Evolutionary conservation across 2,888 invertebrate genomes (phyloP), one percentile per base, ranked within the genome.

Genomic region (Chrysomela aeneicollis): DNA sequence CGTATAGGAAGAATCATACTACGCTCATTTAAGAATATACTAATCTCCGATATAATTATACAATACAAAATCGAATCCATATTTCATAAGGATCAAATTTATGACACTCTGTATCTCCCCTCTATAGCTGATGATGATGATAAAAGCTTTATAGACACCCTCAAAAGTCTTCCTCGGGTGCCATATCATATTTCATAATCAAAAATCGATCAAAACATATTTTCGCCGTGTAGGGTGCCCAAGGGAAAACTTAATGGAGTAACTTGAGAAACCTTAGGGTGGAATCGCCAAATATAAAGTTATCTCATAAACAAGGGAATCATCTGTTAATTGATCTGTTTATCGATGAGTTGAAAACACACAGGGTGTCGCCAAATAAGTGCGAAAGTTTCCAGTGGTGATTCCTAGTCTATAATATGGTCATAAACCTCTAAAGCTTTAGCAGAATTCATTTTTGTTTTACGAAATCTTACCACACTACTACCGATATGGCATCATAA

Each of bases 181-280:
- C 21, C 58, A 46, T 67, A 69, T 69, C 69, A 68, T 69, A 69
- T 72, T 70, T 69, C 67, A 63, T 70, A 72, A 72, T 72, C 70
- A 72, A 70, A 70, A 69, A 69, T 72, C 71, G 72, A 71, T 72
- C 67, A 72, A 63, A 68, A 68, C 46, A 71, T 69, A 69, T 72
- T 72, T 70, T 69, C 67, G 61, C 35, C 54, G 54, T 47, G 49
- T 64, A 17, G 37, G 22, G 55, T 30, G 32, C 65, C 59, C 46
- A 12, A 30, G 70, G 66, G 71, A 58, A 26, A 61, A 59, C 67
- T 64, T 69, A 70, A 70, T 64, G 60, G 64, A 54, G 47, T 64
- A 60, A 57, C 59, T 65, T 57, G 47, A 62, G 65, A 64, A 59
- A 66, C 57, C 53, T 63, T n/a, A 66, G 70, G 71, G 64, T 59